These are phyloP conservation scores for Asarcornis scutulata DNA, from an alignment of 2,113 vertebrate genomes.

Conservation along the genomic window DNA sequence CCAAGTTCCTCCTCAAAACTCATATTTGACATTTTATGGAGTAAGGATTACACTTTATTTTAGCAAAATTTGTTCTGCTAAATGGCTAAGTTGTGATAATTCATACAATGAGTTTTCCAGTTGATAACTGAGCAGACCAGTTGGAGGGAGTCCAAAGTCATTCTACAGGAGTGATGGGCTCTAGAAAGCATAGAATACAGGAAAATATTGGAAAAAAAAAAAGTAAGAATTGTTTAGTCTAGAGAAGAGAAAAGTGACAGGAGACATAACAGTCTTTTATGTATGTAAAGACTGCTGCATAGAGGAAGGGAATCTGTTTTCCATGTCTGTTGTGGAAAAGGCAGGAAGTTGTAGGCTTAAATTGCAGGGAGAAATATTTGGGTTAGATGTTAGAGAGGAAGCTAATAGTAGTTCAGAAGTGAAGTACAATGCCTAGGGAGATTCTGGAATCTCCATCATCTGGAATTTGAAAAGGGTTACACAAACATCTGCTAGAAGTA, in stretches of 20 bases:
- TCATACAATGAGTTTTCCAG: slow-evolving; percentile 45
- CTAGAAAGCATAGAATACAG: slow-evolving; percentile 27
- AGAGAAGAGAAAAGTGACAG: slow-evolving; percentile 22
- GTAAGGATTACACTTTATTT: not conserved
- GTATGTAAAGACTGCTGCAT: not conserved
- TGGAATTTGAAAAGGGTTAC: not conserved
- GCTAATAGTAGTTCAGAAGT: not conserved
- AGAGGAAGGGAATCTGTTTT: slow-evolving; percentile 45
- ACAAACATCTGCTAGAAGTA: not conserved
- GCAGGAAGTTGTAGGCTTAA: slow-evolving; percentile 15
- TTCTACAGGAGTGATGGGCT: slow-evolving; percentile 27
- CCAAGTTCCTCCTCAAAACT: not conserved
- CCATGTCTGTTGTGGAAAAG: not conserved
- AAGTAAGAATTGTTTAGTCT: slow-evolving; percentile 59
- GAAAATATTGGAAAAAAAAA: slow-evolving; percentile 10
- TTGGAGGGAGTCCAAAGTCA: slow-evolving; percentile 22
- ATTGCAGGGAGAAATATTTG: not conserved
- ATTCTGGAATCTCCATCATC: slow-evolving; percentile 21
- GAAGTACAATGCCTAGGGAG: not conserved
- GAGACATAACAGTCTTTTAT: slow-evolving; percentile 34
- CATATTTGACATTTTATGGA: not conserved
- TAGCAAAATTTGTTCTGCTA: not conserved
- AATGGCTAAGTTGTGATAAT: not conserved
- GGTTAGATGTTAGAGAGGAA: slow-evolving; percentile 4
- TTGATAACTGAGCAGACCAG: not conserved